phyloP scores from a whole-genome alignment of 2,888 invertebrate genomes.

The Meandrusa payeni region DNA sequence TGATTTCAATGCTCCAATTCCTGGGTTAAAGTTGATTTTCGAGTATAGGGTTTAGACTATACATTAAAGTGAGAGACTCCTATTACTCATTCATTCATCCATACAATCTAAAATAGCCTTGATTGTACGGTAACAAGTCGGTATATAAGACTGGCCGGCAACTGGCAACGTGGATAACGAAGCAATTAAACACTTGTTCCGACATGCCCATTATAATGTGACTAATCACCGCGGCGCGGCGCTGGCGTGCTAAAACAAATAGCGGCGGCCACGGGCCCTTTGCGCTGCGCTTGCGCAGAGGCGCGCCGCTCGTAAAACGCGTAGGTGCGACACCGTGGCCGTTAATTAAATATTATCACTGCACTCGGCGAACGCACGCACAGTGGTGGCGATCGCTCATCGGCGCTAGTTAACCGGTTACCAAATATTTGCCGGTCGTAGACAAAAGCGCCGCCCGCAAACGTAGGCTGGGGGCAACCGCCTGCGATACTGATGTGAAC shows the following conservation, averaged over 20 bases:
- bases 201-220: slow-evolving; percentile 53
- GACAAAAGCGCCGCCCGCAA: slow-evolving; percentile 73
- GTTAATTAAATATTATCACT: slow-evolving; percentile 79
- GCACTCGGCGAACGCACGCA: slow-evolving; percentile 60
- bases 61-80: too few species aligned
- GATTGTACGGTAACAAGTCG: too few species aligned
- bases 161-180: slow-evolving; percentile 23
- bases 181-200: slow-evolving; percentile 44
- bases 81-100: too few species aligned
- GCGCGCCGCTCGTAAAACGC: slow-evolving; percentile 11
- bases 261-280: slow-evolving; percentile 60
- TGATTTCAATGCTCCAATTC: too few species aligned
- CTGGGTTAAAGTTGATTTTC: too few species aligned
- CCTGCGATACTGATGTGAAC: slow-evolving; percentile 3
- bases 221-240: slow-evolving; percentile 54
- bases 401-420: slow-evolving; percentile 70
- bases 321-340: slow-evolving; percentile 70
- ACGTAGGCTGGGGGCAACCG: slow-evolving; percentile 44
- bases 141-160: too few species aligned
- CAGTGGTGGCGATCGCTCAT: slow-evolving; percentile 70
- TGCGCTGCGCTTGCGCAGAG: slow-evolving; percentile 47
- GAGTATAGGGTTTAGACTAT: too few species aligned
- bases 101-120: too few species aligned
- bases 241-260: slow-evolving; percentile 60
- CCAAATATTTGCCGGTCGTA: slow-evolving; percentile 70